phyloP scores from a whole-genome alignment of 2,113 vertebrate genomes.

The Gopherus flavomarginatus region DNA sequence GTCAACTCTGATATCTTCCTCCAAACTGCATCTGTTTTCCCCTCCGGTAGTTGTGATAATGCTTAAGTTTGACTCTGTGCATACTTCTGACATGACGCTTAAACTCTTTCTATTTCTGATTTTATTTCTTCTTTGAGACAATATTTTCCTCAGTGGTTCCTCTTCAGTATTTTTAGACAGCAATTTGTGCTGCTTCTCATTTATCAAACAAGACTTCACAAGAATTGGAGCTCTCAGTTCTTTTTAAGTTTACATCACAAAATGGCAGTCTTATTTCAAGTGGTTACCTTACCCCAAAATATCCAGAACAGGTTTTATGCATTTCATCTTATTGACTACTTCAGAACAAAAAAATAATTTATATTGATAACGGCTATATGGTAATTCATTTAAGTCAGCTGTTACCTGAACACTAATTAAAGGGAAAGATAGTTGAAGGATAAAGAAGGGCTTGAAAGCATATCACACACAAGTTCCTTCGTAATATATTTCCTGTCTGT shows the following conservation, averaged over 20 bases:
- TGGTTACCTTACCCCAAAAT: not conserved
- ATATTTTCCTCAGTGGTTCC: not conserved
- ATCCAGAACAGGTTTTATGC: slow-evolving; percentile 38
- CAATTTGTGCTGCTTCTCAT: not conserved
- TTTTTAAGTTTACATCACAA: slow-evolving; percentile 27
- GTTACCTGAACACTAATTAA: slow-evolving; percentile 78
- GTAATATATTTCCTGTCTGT: slow-evolving; percentile 80
- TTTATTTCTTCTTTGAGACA: not conserved
- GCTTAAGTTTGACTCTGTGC: not conserved
- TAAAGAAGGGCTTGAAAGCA: slow-evolving; percentile 75
- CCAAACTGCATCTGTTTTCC: not conserved
- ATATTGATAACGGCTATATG: slow-evolving; percentile 75
- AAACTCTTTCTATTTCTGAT: not conserved
- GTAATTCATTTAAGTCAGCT: slow-evolving; percentile 76
- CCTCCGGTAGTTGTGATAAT: not conserved
- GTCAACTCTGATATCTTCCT: not conserved
- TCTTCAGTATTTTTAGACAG: not conserved
- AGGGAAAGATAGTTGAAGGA: slow-evolving; percentile 77
- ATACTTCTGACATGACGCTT: not conserved
- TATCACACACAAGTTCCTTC: slow-evolving; percentile 74
- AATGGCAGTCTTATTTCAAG: slow-evolving; percentile 24
- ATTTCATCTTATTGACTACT: slow-evolving; percentile 62
- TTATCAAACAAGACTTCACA: slow-evolving; percentile 15
- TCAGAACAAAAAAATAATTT: slow-evolving; percentile 65
- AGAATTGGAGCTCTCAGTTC: not conserved